Base-by-base conservation (phyloP, 2,888 invertebrate genomes). In the Amblyjoppa proteus region DNA sequence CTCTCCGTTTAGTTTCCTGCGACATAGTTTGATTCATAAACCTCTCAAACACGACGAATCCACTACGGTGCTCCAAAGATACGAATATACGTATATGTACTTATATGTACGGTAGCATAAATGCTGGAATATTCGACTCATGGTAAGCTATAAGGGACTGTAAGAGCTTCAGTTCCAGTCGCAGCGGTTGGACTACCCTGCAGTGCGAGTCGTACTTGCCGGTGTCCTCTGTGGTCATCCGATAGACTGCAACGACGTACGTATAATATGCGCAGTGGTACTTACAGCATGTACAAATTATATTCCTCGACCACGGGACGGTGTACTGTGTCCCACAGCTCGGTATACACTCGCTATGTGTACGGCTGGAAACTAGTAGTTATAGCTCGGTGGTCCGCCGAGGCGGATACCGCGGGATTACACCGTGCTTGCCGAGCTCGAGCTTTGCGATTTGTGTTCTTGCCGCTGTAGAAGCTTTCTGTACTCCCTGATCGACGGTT, bases 401-500 rank as follows among this genome's bases (percentile, higher is more conserved):
- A 66, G 38, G 66, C 49, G 66, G 38, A 68, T 76, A 51, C 66
- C 64, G 20, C 51, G 73, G 68, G 77, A 81, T 84, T 81, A 78
- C 61, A 58, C 74, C 34, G 20, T 45, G 20, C 53, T 51, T 20
- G 45, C 86, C 85, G 45, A 74, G 75, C 61, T 61, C 25, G 61
- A 53, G 64, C 71, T 87, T 68, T 41, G 77, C 71, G 53, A 84
- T 81, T 78, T 78, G 68, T 51, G 78, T 73, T 81, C 81, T 84
- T 69, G 78, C 77, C 83, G 84, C 82, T 85, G 83, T 78, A 64
- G 56, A 81, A 84, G 84, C 71, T 69, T 70, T 69, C 58, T n/a
- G 64, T 73, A 73, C 84, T 73, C 78, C 74, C 58, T 56, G 49
- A 28, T 13, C 25, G 25, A 25, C 9, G 28, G 71, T 61, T 25